A percentile compares a stretch with the other conserved stretches of the same genome.
Evolutionary conservation across 2,888 invertebrate species (phyloP).

Genomic region (Leptinotarsa rubiginosa): DNA sequence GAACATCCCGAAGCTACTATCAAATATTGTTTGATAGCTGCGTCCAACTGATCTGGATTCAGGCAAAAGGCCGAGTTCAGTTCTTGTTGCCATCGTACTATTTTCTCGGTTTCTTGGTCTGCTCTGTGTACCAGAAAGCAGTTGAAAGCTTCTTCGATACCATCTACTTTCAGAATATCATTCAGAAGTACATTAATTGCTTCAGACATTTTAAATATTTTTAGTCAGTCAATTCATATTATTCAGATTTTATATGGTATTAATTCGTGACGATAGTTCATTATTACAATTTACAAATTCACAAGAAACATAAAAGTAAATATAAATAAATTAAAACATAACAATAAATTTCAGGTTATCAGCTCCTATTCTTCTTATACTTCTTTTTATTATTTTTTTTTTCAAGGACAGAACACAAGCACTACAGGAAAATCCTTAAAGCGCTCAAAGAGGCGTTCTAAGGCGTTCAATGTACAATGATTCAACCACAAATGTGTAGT

Average conservation of each 20-base stretch:
- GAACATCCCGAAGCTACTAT: conserved; percentile 78
- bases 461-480: no score
- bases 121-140: conserved; percentile 85
- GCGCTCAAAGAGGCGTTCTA: no score
- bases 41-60: conserved; percentile 80
- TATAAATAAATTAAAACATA: no score
- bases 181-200: conserved; percentile 74
- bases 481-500: no score
- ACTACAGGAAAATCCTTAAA: no score
- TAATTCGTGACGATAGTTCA: neutral
- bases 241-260: neutral
- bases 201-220: conserved; percentile 62
- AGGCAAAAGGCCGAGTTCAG: conserved; percentile 75
- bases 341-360: no score
- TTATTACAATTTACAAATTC: neutral
- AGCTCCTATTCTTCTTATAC: no score
- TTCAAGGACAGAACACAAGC: no score
- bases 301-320: neutral
- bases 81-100: conserved; percentile 76
- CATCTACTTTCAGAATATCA: conserved; percentile 78
- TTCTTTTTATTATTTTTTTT: no score
- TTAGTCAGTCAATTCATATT: neutral
- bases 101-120: conserved; percentile 77
- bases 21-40: conserved; percentile 81
- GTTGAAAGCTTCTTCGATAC: conserved; percentile 90